phyloP scores from a whole-genome alignment of 1,140 invertebrate species.

The Sweltsa coloradensis region DNA sequence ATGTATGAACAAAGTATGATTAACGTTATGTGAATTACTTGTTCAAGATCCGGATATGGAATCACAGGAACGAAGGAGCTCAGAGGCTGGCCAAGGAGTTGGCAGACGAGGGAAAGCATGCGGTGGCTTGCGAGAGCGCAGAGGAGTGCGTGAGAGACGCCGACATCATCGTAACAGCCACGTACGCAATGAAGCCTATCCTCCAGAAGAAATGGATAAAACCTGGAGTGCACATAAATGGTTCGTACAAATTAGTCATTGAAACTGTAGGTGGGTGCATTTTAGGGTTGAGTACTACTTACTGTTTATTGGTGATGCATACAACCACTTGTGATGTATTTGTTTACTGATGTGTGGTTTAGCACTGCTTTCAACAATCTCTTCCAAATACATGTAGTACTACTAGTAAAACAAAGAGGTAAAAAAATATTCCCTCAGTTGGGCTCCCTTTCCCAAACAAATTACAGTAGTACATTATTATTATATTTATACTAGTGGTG shows the following conservation, averaged over 20 bases:
- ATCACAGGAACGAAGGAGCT: conserved; percentile 33
- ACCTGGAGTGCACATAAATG: conserved; percentile 36
- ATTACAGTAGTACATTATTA: too few relatives aligned
- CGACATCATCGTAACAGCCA: conserved; percentile 43
- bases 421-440: too few relatives aligned
- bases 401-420: too few relatives aligned
- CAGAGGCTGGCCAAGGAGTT: conserved; percentile 29
- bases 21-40: not conserved
- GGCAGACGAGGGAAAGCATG: conserved; percentile 17
- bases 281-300: too few relatives aligned
- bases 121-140: conserved; percentile 22
- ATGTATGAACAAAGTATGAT: not conserved
- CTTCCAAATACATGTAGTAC: too few relatives aligned
- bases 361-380: too few relatives aligned
- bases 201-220: conserved; percentile 36
- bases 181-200: conserved; percentile 30
- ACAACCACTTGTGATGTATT: too few relatives aligned
- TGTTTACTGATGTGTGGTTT: too few relatives aligned
- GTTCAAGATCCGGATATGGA: conserved; percentile 39
- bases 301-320: too few relatives aligned
- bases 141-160: conserved; percentile 36
- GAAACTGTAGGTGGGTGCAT: too few relatives aligned
- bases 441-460: too few relatives aligned
- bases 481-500: too few relatives aligned
- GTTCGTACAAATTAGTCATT: conserved; percentile 18